A percentile compares a stretch with the other conserved stretches of the same genome.
Conservation (phyloP, 2,888 invertebrate genomes). For the Mimas tiliae region DNA sequence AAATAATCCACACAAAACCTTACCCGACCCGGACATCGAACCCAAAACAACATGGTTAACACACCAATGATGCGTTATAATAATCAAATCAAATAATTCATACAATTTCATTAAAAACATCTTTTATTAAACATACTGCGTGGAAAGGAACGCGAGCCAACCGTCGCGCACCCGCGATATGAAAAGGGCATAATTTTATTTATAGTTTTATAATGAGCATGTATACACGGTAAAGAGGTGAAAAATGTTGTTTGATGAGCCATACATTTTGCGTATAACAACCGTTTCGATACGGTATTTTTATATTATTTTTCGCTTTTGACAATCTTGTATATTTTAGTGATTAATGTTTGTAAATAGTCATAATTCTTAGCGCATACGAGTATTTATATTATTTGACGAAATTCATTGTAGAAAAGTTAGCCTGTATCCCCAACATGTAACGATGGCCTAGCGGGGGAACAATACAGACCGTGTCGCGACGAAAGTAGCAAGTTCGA, state of each 20-base stretch:
- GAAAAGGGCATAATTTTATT: constrained; percentile 80
- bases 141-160: constrained; percentile 50
- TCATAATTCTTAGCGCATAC: neutral
- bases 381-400: too few species aligned
- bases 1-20: neutral
- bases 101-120: neutral
- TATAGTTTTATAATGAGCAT: constrained; percentile 81
- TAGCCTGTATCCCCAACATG: too few species aligned
- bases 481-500: too few species aligned
- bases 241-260: constrained; percentile 30
- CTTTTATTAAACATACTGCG: constrained; percentile 40
- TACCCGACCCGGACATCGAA: neutral
- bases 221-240: constrained; percentile 60
- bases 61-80: neutral
- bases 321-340: neutral
- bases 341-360: neutral
- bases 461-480: too few species aligned
- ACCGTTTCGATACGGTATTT: constrained; percentile 22
- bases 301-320: neutral
- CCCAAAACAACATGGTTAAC: neutral
- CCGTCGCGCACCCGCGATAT: constrained; percentile 67
- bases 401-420: too few species aligned
- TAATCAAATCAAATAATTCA: constrained; percentile 8
- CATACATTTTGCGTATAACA: constrained; percentile 24
- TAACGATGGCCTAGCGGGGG: too few species aligned